Evolutionary conservation across 2,888 invertebrate species (phyloP).

Genomic region (Scaptodrosophila latifasciaeformis): DNA sequence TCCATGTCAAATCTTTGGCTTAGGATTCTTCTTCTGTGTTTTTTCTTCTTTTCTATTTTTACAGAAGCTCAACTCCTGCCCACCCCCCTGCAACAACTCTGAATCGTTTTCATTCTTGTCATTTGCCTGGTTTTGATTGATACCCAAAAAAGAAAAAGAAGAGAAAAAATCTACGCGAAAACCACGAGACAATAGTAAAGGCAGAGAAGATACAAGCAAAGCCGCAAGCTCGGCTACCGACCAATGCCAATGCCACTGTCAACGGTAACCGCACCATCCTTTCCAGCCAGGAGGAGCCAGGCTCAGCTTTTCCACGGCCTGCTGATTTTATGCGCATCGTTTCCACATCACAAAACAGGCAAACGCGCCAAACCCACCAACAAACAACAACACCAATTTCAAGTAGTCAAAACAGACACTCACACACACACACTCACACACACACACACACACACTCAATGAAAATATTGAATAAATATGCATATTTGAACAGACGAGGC

Average conservation of each 20-base stretch:
- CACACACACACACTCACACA: too few relatives aligned
- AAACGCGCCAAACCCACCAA: too few relatives aligned
- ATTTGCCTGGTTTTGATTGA: conserved; percentile 65
- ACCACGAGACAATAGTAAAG: too few relatives aligned
- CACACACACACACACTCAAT: too few relatives aligned
- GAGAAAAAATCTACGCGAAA: conserved; percentile 1
- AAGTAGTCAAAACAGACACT: too few relatives aligned
- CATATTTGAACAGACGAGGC: too few relatives aligned
- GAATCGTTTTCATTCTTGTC: too few relatives aligned
- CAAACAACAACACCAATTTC: too few relatives aligned
- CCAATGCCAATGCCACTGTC: conserved; percentile 18
- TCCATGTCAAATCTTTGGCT: conserved; percentile 76
- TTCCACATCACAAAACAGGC: conserved; percentile 55
- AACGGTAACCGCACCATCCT: not conserved
- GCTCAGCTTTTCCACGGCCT: conserved; percentile 38
- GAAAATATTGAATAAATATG: too few relatives aligned
- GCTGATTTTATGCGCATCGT: conserved; percentile 61
- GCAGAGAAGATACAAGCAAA: too few relatives aligned
- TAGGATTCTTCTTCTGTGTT: conserved; percentile 36
- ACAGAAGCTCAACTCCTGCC: conserved; percentile 29
- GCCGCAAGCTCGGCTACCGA: conserved; percentile 29
- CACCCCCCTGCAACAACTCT: not conserved
- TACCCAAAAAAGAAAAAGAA: conserved; percentile 37
- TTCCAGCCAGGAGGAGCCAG: conserved; percentile 3
- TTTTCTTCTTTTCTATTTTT: conserved; percentile 14